phyloP scores from a whole-genome alignment of 2,797 vertebrate species.

The Muscicapa striata region DNA sequence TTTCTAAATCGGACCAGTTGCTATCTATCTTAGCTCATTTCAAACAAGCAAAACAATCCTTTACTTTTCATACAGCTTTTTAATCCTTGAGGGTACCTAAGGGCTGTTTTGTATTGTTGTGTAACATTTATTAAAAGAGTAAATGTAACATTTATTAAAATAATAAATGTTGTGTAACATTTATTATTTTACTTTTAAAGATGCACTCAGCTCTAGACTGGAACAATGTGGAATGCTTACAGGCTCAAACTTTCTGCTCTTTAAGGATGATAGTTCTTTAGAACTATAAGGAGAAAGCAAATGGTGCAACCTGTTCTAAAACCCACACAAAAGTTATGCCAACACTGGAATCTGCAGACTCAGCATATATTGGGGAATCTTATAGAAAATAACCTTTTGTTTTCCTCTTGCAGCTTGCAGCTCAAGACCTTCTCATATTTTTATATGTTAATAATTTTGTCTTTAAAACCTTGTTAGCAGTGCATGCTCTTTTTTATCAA shows the following conservation, averaged over 20 bases:
- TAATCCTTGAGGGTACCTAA: background rate
- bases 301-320: background rate
- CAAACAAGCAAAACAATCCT: conserved; percentile 8
- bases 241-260: background rate
- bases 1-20: conserved; percentile 18
- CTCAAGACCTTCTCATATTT: background rate
- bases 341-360: background rate
- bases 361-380: background rate
- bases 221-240: background rate
- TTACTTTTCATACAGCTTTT: background rate
- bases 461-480: background rate
- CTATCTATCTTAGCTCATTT: conserved; percentile 30
- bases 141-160: background rate
- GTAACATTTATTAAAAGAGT: too few relatives aligned
- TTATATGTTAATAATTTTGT: background rate
- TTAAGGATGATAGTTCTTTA: background rate
- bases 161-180: too few relatives aligned
- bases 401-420: background rate
- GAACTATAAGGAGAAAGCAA: background rate
- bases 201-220: background rate
- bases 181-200: background rate
- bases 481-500: background rate
- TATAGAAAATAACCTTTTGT: background rate
- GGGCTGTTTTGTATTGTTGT: background rate
- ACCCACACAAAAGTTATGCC: background rate